Percentiles rank a stretch among this genome's conserved stretches.
Conservation (phyloP, 2,888 invertebrate species). For the Salticus scenicus region DNA sequence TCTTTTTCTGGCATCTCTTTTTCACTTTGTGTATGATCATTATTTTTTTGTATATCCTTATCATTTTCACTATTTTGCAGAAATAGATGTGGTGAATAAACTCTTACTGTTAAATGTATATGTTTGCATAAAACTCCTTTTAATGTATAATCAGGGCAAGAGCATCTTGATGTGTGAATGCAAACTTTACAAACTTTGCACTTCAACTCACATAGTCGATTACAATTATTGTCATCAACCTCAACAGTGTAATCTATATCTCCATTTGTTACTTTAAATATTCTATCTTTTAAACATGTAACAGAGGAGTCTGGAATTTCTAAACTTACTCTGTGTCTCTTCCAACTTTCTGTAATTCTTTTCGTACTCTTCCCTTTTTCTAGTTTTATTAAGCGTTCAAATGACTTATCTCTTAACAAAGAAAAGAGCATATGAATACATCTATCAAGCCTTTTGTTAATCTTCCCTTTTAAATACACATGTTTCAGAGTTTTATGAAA, state of each 20-base stretch:
- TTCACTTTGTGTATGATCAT: too few relatives aligned
- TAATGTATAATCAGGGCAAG: too few relatives aligned
- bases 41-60: too few relatives aligned
- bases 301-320: not conserved
- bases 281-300: not conserved
- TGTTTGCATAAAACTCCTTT: too few relatives aligned
- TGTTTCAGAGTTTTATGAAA: constrained; percentile 27
- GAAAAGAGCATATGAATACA: not conserved
- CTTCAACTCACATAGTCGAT: not conserved
- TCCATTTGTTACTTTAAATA: not conserved
- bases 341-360: not conserved
- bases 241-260: not conserved
- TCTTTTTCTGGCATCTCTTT: too few relatives aligned
- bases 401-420: constrained; percentile 12
- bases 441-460: constrained; percentile 9
- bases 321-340: not conserved
- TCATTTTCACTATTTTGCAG: too few relatives aligned
- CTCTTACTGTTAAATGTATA: too few relatives aligned
- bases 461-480: constrained; percentile 25
- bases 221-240: not conserved
- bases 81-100: too few relatives aligned
- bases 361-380: not conserved
- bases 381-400: constrained; percentile 13
- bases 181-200: not conserved
- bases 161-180: not conserved